Conservation (phyloP, 92 coral and sea anemone species). For the Paragorgia papillata region DNA sequence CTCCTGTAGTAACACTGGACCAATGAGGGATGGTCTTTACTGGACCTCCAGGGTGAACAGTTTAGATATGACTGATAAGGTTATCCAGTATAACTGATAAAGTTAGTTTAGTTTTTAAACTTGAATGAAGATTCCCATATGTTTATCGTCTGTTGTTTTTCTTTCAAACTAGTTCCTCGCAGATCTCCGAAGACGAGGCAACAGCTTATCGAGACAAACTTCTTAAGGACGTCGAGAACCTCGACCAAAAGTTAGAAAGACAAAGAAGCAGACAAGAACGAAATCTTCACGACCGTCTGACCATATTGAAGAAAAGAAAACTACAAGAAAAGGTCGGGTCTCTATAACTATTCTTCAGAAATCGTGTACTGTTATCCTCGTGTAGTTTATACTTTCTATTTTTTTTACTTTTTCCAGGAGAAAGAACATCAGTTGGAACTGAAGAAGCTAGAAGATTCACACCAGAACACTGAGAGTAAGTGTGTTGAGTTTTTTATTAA, state of each 20-base stretch:
- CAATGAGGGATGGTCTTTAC: too few relatives aligned
- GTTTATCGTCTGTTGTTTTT: background rate
- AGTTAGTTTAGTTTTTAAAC: too few relatives aligned
- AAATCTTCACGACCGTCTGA: slow-evolving; percentile 81
- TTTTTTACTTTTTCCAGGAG: slow-evolving; percentile 37
- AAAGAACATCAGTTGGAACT: slow-evolving; percentile 73
- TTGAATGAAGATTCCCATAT: background rate
- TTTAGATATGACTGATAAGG: too few relatives aligned
- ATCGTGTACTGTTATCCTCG: background rate
- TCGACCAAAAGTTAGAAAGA: slow-evolving; percentile 70
- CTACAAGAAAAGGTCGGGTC: slow-evolving; percentile 75
- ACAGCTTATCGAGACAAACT: slow-evolving; percentile 68
- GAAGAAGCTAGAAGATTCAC: slow-evolving; percentile 62
- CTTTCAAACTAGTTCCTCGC: slow-evolving; percentile 62
- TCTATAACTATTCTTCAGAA: background rate
- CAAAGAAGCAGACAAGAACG: slow-evolving; percentile 78
- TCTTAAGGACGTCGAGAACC: slow-evolving; percentile 76
- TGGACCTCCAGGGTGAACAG: too few relatives aligned
- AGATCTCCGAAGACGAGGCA: slow-evolving; percentile 74
- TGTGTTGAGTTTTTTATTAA: background rate
- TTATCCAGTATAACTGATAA: too few relatives aligned
- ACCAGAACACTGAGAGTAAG: slow-evolving; percentile 51
- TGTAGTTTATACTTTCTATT: background rate
- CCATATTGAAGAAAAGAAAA: slow-evolving; percentile 77
- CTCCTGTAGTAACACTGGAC: too few relatives aligned